A percentile compares a stretch with the other conserved stretches of the same genome.
Conservation (phyloP, 2,888 invertebrate genomes). For the Athrips mouffetella region DNA sequence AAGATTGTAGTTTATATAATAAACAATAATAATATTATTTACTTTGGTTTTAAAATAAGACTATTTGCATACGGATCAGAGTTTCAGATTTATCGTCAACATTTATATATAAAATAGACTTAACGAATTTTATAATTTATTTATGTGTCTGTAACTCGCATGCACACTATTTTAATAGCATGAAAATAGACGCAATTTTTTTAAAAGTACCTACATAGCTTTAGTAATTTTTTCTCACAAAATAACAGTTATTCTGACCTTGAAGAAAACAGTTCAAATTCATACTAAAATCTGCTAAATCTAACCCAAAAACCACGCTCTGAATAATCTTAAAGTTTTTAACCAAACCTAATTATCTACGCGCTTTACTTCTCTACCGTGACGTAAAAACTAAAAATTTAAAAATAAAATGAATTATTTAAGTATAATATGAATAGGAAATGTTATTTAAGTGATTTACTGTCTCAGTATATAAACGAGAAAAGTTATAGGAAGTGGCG, state of each 20-base stretch:
- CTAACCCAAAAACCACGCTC: slow-evolving; percentile 38
- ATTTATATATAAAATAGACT: too few species aligned
- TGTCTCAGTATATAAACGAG: not conserved
- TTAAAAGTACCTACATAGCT: too few species aligned
- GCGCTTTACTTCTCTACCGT: slow-evolving; percentile 39
- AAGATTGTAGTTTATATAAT: too few species aligned
- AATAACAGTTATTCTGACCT: slow-evolving; percentile 16
- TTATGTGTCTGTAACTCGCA: too few species aligned
- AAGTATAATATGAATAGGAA: not conserved
- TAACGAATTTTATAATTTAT: too few species aligned
- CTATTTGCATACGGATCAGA: too few species aligned
- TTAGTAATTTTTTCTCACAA: too few species aligned
- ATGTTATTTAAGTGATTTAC: not conserved
- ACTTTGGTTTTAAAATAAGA: too few species aligned
- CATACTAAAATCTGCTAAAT: slow-evolving; percentile 29
- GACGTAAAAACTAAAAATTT: slow-evolving; percentile 6
- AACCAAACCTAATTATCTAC: slow-evolving; percentile 41
- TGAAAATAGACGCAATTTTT: too few species aligned
- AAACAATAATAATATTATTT: too few species aligned
- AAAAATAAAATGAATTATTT: not conserved
- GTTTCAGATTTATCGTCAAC: too few species aligned
- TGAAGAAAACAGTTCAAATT: slow-evolving; percentile 20
- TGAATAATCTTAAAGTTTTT: slow-evolving; percentile 38
- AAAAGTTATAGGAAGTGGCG: not conserved
- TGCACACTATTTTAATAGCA: too few species aligned